These are phyloP conservation scores for Glossophaga mutica DNA, from an alignment of 2,797 vertebrate genomes.

Conservation along the genomic window DNA sequence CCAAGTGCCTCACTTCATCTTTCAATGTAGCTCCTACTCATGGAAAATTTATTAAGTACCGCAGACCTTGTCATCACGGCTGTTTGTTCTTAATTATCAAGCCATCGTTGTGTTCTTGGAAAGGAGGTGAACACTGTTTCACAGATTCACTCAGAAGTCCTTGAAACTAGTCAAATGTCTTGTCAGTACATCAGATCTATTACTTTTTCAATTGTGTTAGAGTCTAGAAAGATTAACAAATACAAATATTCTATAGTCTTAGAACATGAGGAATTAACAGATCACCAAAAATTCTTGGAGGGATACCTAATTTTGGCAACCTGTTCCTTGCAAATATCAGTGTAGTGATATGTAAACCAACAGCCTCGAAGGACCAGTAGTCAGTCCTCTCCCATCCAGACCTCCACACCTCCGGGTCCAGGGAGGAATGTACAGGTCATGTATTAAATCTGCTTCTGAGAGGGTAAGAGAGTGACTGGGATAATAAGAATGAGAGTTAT, in stretches of 20 bases:
- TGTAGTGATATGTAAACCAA: too few species aligned
- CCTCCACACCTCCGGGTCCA: not conserved
- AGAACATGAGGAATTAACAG: not conserved
- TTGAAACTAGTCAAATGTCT: not conserved
- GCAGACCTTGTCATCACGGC: not conserved
- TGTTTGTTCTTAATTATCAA: constrained; percentile 27
- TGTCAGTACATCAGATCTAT: not conserved
- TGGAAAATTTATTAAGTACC: not conserved
- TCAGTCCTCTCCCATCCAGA: not conserved
- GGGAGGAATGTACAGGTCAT: not conserved
- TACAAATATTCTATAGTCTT: not conserved
- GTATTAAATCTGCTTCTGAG: not conserved
- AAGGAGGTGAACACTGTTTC: not conserved
- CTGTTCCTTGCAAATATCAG: not conserved
- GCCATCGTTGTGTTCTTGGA: not conserved
- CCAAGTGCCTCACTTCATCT: not conserved
- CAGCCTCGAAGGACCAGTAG: not conserved
- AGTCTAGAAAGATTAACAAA: not conserved
- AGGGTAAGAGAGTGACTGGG: not conserved
- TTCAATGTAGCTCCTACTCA: not conserved
- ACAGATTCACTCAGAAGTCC: not conserved
- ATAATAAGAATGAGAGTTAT: not conserved
- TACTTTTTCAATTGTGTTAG: not conserved
- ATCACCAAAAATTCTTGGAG: not conserved
- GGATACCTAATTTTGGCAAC: not conserved